Percentiles rank a stretch among this genome's conserved stretches.
Conservation (phyloP, 2,797 vertebrate species). For the Enteromius treurensis region DNA sequence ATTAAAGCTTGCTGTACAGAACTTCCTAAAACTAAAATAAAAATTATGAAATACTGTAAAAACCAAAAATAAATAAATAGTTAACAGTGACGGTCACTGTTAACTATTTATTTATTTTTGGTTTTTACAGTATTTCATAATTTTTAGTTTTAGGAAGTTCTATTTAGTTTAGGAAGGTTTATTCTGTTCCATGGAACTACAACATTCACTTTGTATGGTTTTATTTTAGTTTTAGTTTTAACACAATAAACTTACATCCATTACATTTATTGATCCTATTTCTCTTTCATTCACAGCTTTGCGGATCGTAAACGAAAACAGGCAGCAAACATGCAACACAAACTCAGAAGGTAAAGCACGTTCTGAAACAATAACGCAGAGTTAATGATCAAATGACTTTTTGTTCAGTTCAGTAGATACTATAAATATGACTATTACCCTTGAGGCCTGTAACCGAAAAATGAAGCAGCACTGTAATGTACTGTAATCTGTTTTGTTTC, state of each 20-base stretch:
- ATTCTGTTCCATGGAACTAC: not conserved
- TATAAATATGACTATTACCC: not conserved
- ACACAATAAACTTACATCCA: not conserved
- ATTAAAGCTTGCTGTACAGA: no score
- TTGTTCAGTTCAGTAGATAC: not conserved
- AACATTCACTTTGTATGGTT: not conserved
- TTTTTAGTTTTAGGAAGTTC: no score
- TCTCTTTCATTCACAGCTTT: constrained; percentile 24
- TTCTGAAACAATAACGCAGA: not conserved
- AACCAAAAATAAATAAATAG: no score
- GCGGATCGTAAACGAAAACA: constrained; percentile 5
- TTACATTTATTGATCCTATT: not conserved
- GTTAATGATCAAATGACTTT: not conserved
- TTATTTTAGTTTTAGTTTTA: not conserved
- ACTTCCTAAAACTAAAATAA: no score
- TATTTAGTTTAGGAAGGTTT: no score
- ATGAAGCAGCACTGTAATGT: not conserved
- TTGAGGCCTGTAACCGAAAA: not conserved
- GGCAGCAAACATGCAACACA: not conserved
- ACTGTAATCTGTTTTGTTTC: not conserved
- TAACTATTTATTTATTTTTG: no score
- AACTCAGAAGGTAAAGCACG: constrained; percentile 6
- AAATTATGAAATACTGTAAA: no score
- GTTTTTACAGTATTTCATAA: no score
- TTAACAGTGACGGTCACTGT: no score